Evolutionary conservation across 2,797 vertebrate species (phyloP).

Genomic region (Somateria mollissima): DNA sequence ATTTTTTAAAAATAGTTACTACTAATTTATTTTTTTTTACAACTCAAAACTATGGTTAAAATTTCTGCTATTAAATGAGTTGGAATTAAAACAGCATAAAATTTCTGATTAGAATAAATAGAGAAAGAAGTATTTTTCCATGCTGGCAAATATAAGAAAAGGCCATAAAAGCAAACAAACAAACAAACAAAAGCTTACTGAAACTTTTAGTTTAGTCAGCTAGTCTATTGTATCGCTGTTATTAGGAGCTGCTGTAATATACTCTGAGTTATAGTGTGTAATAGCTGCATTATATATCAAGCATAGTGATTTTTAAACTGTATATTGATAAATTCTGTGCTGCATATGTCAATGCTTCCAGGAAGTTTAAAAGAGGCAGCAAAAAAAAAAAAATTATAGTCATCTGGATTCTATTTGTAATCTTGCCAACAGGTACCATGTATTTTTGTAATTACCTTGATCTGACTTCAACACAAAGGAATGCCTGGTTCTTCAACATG

Average conservation of each 20-base stretch:
- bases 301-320: not conserved
- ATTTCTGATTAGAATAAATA: not conserved
- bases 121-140: not conserved
- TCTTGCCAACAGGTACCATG: not conserved
- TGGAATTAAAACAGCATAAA: not conserved
- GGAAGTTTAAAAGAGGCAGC: not conserved
- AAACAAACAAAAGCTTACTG: not conserved
- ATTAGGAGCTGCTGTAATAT: not conserved
- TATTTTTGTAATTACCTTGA: conserved; percentile 31
- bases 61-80: not conserved
- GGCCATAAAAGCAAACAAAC: not conserved
- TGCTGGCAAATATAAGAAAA: not conserved
- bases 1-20: rapidly evolving
- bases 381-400: not conserved
- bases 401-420: not conserved
- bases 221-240: not conserved
- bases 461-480: conserved; percentile 29
- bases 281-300: not conserved
- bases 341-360: not conserved
- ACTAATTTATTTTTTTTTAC: not conserved
- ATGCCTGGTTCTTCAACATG: not conserved
- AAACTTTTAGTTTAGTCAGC: not conserved
- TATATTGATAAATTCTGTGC: not conserved
- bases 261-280: not conserved
- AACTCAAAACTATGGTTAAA: not conserved